These are phyloP conservation scores for Epicauta chinensis DNA, from an alignment of 1,140 invertebrate genomes.

Conservation along the genomic window DNA sequence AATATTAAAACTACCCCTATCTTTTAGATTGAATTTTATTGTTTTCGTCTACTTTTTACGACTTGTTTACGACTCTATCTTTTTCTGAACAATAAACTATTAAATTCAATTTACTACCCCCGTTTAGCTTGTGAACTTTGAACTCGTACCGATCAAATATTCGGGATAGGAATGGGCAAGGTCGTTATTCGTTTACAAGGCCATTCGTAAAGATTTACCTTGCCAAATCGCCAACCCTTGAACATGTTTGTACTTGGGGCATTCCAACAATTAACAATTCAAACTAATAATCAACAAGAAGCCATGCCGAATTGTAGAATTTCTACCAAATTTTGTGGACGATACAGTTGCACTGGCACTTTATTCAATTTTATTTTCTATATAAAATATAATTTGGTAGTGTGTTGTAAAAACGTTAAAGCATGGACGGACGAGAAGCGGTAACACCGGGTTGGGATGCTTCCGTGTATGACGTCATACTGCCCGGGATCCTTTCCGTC, in stretches of 20 bases:
- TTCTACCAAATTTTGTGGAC: no score
- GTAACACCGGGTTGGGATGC: conserved; percentile 25
- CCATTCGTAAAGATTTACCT: conserved; percentile 21
- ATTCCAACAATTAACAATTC: not conserved
- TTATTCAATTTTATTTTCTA: not conserved
- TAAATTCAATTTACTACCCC: no score
- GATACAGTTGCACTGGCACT: no score
- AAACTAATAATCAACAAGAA: not conserved
- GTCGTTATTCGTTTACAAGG: conserved; percentile 9
- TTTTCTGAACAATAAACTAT: no score
- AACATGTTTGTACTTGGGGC: conserved; percentile 24
- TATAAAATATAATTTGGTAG: not conserved
- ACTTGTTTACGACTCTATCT: no score
- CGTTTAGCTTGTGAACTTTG: not conserved
- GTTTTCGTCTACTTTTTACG: no score
- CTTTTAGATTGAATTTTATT: no score
- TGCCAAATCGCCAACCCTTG: conserved; percentile 36
- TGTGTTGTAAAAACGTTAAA: not conserved
- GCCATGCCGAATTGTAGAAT: not conserved
- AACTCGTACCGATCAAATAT: no score
- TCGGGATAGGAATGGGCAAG: not conserved
- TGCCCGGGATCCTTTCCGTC: conserved; percentile 38
- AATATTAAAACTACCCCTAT: no score
- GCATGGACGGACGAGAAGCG: conserved; percentile 28
- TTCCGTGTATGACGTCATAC: conserved; percentile 40